phyloP scores from a whole-genome alignment of 2,888 invertebrate genomes.

The Eristalis pertinax region DNA sequence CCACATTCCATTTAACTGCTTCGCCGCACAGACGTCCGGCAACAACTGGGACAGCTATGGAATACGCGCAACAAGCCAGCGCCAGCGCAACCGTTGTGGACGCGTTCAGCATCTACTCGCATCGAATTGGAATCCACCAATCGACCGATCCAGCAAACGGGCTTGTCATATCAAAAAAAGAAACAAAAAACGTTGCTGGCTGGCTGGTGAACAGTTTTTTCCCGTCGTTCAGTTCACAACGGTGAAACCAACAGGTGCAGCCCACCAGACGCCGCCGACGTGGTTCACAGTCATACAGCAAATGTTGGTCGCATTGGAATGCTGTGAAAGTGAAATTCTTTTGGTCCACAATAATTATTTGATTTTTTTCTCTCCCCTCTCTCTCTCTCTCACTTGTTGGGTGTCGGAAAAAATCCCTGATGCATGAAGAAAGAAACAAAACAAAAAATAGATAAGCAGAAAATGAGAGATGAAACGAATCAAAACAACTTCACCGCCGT shows the following conservation, averaged over 20 bases:
- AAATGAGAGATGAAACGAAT: slow-evolving; percentile 13
- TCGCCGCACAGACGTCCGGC: slow-evolving; percentile 3
- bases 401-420: slow-evolving; percentile 53
- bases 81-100: slow-evolving; percentile 28
- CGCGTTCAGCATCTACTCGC: slow-evolving; percentile 47
- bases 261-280: slow-evolving; percentile 35
- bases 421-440: slow-evolving; percentile 54
- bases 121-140: slow-evolving; percentile 52
- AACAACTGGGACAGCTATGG: slow-evolving; percentile 59
- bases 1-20: slow-evolving; percentile 49
- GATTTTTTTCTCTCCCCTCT: slow-evolving; percentile 7
- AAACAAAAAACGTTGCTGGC: slow-evolving; percentile 38
- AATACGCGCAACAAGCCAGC: slow-evolving; percentile 46
- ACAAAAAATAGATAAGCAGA: not conserved
- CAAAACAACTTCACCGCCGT: slow-evolving; percentile 49
- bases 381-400: not conserved
- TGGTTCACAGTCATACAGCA: slow-evolving; percentile 16
- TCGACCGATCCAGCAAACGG: slow-evolving; percentile 41
- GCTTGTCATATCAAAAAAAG: slow-evolving; percentile 26
- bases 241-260: slow-evolving; percentile 53
- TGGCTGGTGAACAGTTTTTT: slow-evolving; percentile 6
- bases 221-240: slow-evolving; percentile 5
- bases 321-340: slow-evolving; percentile 70
- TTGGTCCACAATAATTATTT: slow-evolving; percentile 63
- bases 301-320: slow-evolving; percentile 56